Percentiles rank a stretch among this genome's conserved stretches.
These are phyloP conservation scores for Andrena camellia DNA, from an alignment of 2,888 invertebrate genomes.

Conservation along the genomic window DNA sequence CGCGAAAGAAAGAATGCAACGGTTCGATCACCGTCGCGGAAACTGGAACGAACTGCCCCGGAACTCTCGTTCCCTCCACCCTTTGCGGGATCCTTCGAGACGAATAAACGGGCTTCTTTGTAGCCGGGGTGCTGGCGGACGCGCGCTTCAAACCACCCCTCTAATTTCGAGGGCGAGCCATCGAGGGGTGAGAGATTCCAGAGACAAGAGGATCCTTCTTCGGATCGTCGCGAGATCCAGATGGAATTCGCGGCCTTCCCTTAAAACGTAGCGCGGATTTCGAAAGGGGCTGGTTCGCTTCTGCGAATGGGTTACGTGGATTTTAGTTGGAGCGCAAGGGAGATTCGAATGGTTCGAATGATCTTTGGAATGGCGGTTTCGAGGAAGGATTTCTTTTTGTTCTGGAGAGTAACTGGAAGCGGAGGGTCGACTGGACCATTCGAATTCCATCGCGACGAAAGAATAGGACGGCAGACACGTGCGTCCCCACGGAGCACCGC, in stretches of 20 bases:
- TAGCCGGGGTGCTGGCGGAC: not conserved
- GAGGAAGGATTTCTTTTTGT: not conserved
- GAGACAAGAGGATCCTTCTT: not conserved
- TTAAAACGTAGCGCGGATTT: too few species aligned
- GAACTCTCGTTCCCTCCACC: not conserved
- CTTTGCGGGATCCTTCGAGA: not conserved
- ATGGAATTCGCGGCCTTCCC: not conserved
- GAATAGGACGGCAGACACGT: conserved; percentile 25
- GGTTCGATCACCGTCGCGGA: conserved; percentile 42
- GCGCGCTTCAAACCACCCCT: not conserved
- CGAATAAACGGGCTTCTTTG: not conserved
- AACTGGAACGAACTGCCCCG: conserved; percentile 51
- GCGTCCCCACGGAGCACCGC: not conserved
- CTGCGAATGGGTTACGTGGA: not conserved
- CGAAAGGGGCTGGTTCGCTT: too few species aligned
- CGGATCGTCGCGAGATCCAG: not conserved
- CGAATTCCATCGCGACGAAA: conserved; percentile 39
- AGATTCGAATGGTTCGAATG: too few species aligned
- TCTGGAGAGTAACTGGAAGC: not conserved
- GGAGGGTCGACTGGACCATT: conserved; percentile 14
- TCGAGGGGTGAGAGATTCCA: not conserved
- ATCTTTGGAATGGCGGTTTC: too few species aligned
- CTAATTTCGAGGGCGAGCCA: not conserved
- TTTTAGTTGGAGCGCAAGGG: not conserved
- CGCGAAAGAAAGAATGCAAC: conserved; percentile 12